Percentiles rank a stretch among this genome's conserved stretches.
These are phyloP conservation scores for Cossypha dichroa DNA, from an alignment of 2,797 vertebrate genomes.

Conservation along the genomic window DNA sequence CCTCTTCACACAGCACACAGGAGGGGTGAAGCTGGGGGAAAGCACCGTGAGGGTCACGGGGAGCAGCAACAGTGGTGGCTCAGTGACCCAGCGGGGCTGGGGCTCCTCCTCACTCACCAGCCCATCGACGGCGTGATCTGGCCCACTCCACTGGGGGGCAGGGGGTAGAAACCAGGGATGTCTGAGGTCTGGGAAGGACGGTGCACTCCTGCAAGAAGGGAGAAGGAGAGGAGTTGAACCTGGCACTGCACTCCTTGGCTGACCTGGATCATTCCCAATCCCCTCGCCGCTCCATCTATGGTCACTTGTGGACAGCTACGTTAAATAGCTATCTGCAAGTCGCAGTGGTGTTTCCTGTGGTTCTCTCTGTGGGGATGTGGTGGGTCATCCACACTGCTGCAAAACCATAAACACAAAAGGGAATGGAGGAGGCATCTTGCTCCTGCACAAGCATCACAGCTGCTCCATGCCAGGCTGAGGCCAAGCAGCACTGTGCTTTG, in stretches of 20 bases:
- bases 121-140: slow-evolving; percentile 95
- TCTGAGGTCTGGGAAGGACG: slow-evolving; percentile 91
- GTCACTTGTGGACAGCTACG: neutral
- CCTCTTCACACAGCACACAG: neutral
- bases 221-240: neutral
- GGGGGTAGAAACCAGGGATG: slow-evolving; percentile 92
- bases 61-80: fast-evolving
- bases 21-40: neutral
- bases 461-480: neutral
- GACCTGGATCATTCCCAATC: fast-evolving
- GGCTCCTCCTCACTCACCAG: slow-evolving; percentile 85
- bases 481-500: neutral
- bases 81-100: fast-evolving
- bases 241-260: fast-evolving
- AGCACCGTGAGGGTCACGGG: fast-evolving
- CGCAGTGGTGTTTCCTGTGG: neutral
- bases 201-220: slow-evolving; percentile 84
- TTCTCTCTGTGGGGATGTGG: neutral
- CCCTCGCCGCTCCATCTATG: fast-evolving
- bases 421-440: neutral
- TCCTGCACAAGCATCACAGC: neutral
- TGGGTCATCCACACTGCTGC: fast-evolving
- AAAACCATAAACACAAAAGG: neutral
- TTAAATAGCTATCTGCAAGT: neutral
- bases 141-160: slow-evolving; percentile 89